phyloP scores from a whole-genome alignment of 2,113 vertebrate genomes.

The Microtus richardsoni region DNA sequence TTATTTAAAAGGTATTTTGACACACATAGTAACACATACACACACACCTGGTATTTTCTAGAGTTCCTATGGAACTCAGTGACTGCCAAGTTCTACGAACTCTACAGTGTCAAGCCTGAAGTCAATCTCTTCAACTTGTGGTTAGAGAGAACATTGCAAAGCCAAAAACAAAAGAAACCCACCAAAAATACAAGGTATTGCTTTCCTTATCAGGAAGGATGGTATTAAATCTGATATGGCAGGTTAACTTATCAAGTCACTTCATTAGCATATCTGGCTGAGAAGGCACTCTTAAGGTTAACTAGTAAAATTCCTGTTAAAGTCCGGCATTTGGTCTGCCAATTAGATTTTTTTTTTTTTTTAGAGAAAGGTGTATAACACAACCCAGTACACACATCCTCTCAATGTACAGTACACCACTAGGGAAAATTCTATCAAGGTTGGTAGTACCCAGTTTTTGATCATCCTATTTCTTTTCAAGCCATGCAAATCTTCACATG shows the following conservation, averaged over 20 bases:
- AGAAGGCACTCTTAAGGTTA: conserved; percentile 53
- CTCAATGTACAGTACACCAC: conserved; percentile 28
- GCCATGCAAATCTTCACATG: conserved; percentile 80
- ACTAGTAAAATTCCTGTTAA: conserved; percentile 62
- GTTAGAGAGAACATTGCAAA: conserved; percentile 59
- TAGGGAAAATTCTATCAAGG: conserved; percentile 47
- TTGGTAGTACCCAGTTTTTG: conserved; percentile 62
- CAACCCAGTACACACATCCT: conserved; percentile 56
- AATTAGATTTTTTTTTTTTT: conserved; percentile 52
- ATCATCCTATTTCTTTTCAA: conserved; percentile 74
- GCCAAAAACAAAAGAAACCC: neutral
- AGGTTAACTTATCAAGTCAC: conserved; percentile 65
- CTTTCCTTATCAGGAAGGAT: conserved; percentile 59
- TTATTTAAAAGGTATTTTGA: conserved; percentile 67
- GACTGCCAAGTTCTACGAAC: conserved; percentile 85
- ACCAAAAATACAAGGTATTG: neutral
- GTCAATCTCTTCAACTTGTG: conserved; percentile 82
- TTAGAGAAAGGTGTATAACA: conserved; percentile 57
- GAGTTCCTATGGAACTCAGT: conserved; percentile 83
- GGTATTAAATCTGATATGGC: conserved; percentile 38
- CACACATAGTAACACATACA: conserved; percentile 53
- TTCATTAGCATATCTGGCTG: conserved; percentile 54
- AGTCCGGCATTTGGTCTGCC: conserved; percentile 53
- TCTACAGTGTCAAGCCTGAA: conserved; percentile 85
- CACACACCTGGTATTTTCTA: conserved; percentile 79